Base-by-base conservation (phyloP, 1,140 invertebrate genomes). In the Cepaea nemoralis region DNA sequence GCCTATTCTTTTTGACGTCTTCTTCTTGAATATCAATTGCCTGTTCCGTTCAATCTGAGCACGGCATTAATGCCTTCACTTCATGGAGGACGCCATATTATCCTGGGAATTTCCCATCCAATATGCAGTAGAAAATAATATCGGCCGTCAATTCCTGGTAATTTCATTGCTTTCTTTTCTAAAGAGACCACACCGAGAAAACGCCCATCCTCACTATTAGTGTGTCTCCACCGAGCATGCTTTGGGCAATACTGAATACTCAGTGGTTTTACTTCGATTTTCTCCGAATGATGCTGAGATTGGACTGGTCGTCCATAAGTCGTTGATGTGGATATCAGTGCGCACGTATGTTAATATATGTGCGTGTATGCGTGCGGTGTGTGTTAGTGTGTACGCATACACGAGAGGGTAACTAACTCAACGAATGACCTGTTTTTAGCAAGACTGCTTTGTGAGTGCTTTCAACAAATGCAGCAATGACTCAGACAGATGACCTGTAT, bases 91-190 rank as follows among this genome's bases (percentile, higher is more conserved):
- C 2, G 22, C 24, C n/a, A 22, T 40, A 40, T 40, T 71, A 24
- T 71, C 69, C 14, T 27, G 14, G 37, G 40, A 45, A 71, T 39
- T 71, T 39, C 5, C 22, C 37, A 39, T 71, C 40, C 69, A 71
- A 71, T 71, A 71, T 71, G 69, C 69, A 71, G 69, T 39, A 40
- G 35, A 71, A 45, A 71, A 45, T 71, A 39, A 71, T 71, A 40
- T 71, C 35, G 22, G n/a, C 8, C 69, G 37, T 71, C 69, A 39
- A 71, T 71, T 45, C 10, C 37, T 37, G 69, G 69, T 71, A 71
- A 71, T 71, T 71, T 71, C 69, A 71, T 71, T 37, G 40, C 37
- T 45, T 45, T 71, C 24, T 63, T 63, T 63, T 63, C 59, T 31
- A 31, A 31, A 27, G n/a, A 27, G 59, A 31, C 59, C 59, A 63